Percentiles rank a stretch among this genome's conserved stretches.
phyloP scores from a whole-genome alignment of 2,797 vertebrate genomes.

The Borostomias antarcticus region DNA sequence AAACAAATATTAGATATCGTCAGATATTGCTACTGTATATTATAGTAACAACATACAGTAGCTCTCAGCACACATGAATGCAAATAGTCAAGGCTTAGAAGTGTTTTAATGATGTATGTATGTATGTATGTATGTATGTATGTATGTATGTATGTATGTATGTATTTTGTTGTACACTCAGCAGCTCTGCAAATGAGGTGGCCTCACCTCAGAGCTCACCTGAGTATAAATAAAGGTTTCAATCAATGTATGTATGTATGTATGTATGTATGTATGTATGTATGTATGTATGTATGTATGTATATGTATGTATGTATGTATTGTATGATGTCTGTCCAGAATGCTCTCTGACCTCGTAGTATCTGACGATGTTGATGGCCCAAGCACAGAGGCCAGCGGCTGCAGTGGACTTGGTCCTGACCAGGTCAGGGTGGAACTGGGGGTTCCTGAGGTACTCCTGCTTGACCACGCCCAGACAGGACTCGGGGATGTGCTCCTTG shows the following conservation, averaged over 20 bases:
- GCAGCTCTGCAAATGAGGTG: conserved; percentile 5
- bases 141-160: neutral
- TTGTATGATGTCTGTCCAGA: no score
- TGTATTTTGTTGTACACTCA: neutral
- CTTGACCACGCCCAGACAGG: conserved; percentile 82
- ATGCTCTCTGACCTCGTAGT: conserved; percentile 78
- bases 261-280: no score
- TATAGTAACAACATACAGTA: no score
- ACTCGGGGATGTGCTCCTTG: conserved; percentile 87
- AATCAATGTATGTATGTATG: no score
- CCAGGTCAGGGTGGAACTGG: conserved; percentile 81
- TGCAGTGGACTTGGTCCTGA: conserved; percentile 83
- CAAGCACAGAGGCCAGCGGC: conserved; percentile 86
- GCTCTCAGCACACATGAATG: no score
- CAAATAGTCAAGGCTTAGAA: no score
- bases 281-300: no score
- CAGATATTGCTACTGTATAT: no score
- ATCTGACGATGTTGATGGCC: conserved; percentile 84
- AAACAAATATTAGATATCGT: neutral
- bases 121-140: neutral
- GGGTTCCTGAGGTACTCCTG: conserved; percentile 81
- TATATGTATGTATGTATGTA: no score
- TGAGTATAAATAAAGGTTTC: no score
- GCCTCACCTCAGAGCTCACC: no score
- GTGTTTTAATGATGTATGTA: no score